Evolutionary conservation across 2,888 invertebrate genomes (phyloP).

Genomic region (Anarsia innoxiella): DNA sequence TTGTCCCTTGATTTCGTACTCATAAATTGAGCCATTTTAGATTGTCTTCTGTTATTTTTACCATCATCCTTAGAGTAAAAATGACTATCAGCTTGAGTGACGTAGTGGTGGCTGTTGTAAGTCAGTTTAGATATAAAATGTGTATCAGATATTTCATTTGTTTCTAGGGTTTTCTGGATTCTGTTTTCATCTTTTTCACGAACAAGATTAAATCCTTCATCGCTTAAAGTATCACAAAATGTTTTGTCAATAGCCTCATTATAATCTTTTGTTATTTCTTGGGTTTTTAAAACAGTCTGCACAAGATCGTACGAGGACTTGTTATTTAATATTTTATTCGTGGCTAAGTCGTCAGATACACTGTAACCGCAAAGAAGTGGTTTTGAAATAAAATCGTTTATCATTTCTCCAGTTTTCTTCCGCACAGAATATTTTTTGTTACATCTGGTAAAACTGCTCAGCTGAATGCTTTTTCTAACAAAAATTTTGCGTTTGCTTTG

Average conservation of each 20-base stretch:
- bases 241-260: background rate
- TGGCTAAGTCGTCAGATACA: slow-evolving; percentile 5
- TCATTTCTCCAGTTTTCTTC: slow-evolving; percentile 25
- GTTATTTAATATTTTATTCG: slow-evolving; percentile 14
- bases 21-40: slow-evolving; percentile 23
- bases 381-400: slow-evolving; percentile 22
- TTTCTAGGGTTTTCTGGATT: background rate
- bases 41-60: slow-evolving; percentile 13
- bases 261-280: slow-evolving; percentile 15
- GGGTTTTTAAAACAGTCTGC: slow-evolving; percentile 35
- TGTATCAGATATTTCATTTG: too few species aligned
- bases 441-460: slow-evolving; percentile 17
- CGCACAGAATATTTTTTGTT: slow-evolving; percentile 21
- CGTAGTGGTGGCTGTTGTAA: slow-evolving; percentile 10
- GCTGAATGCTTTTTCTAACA: slow-evolving; percentile 23
- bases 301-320: slow-evolving; percentile 48
- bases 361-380: too few species aligned
- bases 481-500: slow-evolving; percentile 17
- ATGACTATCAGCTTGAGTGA: too few species aligned
- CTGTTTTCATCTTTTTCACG: background rate
- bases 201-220: background rate
- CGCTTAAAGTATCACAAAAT: background rate
- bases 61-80: background rate
- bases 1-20: slow-evolving; percentile 36
- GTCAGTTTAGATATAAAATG: too few species aligned